A percentile compares a stretch with the other conserved stretches of the same genome.
Conservation (phyloP, 2,888 invertebrate species). For the Noctua janthina region DNA sequence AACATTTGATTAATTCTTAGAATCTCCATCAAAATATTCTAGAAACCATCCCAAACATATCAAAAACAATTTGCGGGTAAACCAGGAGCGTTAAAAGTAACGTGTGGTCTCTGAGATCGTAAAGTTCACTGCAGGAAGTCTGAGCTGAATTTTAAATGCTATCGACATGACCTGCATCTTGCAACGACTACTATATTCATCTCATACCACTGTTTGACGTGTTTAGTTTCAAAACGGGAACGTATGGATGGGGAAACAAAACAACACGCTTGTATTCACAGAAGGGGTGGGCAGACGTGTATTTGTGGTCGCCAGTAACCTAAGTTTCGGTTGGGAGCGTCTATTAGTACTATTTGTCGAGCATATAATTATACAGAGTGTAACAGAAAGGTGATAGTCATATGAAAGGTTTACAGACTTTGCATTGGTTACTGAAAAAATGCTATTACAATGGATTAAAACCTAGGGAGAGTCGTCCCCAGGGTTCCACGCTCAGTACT, state of each 20-base stretch:
- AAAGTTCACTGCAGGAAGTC: constrained; percentile 44
- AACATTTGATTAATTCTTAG: not conserved
- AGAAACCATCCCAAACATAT: constrained; percentile 7
- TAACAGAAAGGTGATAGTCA: too few species aligned
- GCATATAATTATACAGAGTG: too few species aligned
- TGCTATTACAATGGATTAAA: not conserved
- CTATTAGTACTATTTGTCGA: not conserved
- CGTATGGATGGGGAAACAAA: not conserved
- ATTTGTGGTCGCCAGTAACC: not conserved
- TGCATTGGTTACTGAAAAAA: not conserved
- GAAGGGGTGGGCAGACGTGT: not conserved
- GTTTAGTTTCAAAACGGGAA: constrained; percentile 30
- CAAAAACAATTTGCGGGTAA: constrained; percentile 51
- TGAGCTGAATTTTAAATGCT: constrained; percentile 53
- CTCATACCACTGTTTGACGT: constrained; percentile 18
- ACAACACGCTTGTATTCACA: not conserved
- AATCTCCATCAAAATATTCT: not conserved
- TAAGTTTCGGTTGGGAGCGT: not conserved
- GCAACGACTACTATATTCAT: constrained; percentile 36
- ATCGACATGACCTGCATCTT: constrained; percentile 56
- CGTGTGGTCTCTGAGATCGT: constrained; percentile 39
- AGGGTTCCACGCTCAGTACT: not conserved
- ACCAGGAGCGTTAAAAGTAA: constrained; percentile 47
- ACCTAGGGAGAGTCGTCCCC: not conserved
- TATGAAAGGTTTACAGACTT: not conserved